These are phyloP conservation scores for Hippocampus mohnikei DNA, from an alignment of 2,113 vertebrate species.

Conservation along the genomic window DNA sequence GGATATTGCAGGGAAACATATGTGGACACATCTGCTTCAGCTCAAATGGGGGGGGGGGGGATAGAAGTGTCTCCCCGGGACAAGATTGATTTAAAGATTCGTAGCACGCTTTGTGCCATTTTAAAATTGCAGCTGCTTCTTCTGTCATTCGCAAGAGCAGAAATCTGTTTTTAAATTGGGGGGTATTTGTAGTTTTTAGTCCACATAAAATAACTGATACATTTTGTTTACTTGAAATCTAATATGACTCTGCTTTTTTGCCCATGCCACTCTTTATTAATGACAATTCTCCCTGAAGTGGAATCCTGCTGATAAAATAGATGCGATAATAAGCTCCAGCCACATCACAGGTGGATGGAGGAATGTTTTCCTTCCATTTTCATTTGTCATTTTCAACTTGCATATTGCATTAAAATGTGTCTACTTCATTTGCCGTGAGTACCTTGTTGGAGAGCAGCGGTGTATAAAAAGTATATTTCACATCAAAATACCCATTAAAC, in stretches of 20 bases:
- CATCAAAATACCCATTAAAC: conserved; percentile 76
- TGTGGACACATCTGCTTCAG: conserved; percentile 74
- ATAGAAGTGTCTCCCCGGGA: conserved; percentile 60
- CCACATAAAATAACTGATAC: neutral
- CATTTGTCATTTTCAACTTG: conserved; percentile 60
- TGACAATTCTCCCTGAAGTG: neutral
- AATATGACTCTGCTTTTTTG: neutral
- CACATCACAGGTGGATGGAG: conserved; percentile 14
- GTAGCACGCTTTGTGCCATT: conserved; percentile 33
- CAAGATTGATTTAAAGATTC: conserved; percentile 63
- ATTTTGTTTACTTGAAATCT: neutral
- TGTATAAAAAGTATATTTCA: conserved; percentile 78
- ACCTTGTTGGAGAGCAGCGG: conserved; percentile 71
- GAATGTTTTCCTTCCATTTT: conserved; percentile 37
- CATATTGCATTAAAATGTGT: conserved; percentile 69
- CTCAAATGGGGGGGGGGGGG: conserved; percentile 50
- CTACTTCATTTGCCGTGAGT: conserved; percentile 72
- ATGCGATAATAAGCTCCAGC: conserved; percentile 34
- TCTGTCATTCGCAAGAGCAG: conserved; percentile 3
- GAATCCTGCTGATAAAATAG: neutral
- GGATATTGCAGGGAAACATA: conserved; percentile 71
- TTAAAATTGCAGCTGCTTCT: conserved; percentile 11
- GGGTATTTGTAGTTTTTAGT: neutral
- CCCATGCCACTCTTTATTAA: neutral
- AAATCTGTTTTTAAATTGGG: neutral